Conservation (phyloP, 1,140 invertebrate species). For the Elymnias hypermnestra region DNA sequence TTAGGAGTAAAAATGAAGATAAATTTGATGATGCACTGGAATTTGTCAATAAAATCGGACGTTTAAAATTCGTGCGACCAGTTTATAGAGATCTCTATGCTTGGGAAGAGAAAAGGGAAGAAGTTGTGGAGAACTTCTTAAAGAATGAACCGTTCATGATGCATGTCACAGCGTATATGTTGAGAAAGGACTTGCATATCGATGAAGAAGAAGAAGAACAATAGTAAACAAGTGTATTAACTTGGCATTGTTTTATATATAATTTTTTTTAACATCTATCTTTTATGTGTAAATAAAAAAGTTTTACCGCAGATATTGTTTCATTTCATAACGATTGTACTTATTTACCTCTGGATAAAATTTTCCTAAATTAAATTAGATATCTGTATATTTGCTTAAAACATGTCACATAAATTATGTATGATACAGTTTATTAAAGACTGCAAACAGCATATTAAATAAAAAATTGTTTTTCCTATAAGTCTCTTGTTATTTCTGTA, state of each 20-base stretch:
- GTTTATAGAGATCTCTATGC: slow-evolving; percentile 90
- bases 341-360: no score
- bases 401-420: no score
- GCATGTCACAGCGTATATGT: slow-evolving; percentile 83
- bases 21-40: slow-evolving; percentile 81
- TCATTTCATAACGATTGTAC: no score
- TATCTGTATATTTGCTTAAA: no score
- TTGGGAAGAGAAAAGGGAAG: slow-evolving; percentile 83
- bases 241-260: slow-evolving; percentile 14
- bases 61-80: slow-evolving; percentile 94
- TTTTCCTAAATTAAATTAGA: no score
- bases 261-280: no score
- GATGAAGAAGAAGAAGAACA: slow-evolving; percentile 26
- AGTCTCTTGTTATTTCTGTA: no score
- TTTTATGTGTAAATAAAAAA: background rate
- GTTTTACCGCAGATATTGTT: background rate
- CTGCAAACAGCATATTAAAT: no score
- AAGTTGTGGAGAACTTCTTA: slow-evolving; percentile 85
- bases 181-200: slow-evolving; percentile 87
- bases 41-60: slow-evolving; percentile 89
- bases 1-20: slow-evolving; percentile 83
- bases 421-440: no score
- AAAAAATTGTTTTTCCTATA: no score
- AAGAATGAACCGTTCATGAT: slow-evolving; percentile 87
- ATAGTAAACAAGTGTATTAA: no score